Percentiles rank a stretch among this genome's conserved stretches.
phyloP scores from a whole-genome alignment of 2,113 vertebrate genomes.

The Sprattus sprattus region DNA sequence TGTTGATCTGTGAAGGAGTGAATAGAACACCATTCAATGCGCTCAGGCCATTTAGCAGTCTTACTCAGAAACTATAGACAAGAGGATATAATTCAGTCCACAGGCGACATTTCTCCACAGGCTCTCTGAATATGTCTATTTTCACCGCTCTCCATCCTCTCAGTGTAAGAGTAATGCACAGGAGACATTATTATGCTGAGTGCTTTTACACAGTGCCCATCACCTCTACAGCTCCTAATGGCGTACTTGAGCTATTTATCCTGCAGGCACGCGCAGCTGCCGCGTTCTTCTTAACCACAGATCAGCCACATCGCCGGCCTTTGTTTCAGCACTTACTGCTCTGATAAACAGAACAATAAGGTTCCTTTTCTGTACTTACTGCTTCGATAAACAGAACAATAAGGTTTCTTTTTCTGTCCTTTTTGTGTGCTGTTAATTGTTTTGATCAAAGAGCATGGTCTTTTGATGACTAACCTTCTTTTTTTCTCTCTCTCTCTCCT shows the following conservation, averaged over 20 bases:
- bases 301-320: background rate
- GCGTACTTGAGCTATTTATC: background rate
- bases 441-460: background rate
- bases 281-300: background rate
- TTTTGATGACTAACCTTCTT: background rate
- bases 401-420: background rate
- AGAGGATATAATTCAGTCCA: background rate
- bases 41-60: background rate
- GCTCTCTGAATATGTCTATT: background rate
- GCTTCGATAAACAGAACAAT: background rate
- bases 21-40: background rate
- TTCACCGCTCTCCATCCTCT: background rate
- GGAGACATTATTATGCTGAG: conserved; percentile 17
- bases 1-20: background rate
- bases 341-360: background rate
- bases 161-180: background rate
- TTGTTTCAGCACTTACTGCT: background rate
- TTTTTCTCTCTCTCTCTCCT: background rate
- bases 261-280: conserved; percentile 14
- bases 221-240: conserved; percentile 5
- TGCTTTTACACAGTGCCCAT: conserved; percentile 20
- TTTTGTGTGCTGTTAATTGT: background rate
- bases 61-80: background rate
- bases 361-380: background rate
- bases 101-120: background rate